Evolutionary conservation across 2,113 vertebrate species (phyloP), one percentile per base, ranked within the genome.

Genomic region (Lutjanus erythropterus): DNA sequence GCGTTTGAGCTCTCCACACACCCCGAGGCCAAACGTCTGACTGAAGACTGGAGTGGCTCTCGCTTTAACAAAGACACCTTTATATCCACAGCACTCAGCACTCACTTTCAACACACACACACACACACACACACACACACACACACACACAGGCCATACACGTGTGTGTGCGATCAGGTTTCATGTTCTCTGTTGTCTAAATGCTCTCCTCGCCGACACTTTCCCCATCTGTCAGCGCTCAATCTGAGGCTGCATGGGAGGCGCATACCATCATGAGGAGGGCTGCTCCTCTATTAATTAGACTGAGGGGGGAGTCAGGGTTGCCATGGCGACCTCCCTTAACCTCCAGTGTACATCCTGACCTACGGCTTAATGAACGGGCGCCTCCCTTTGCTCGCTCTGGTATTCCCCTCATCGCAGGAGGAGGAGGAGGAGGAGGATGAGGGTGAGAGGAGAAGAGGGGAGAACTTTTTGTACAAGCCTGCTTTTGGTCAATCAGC

Each of bases 21-120:
- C 80, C 89, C 83, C 19, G 33, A 90, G 88, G 93, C 92, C 81
- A 88, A 86, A 86, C 49, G 86, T 88, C 35, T 91, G 85, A 92
- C 88, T 95, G 88, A 86, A 42, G 56, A 85, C 91, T 94, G 91
- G 93, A 94, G 88, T 88, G 89, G 81, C 82, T 92, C 89, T 94
- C 80, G 23, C 62, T 90, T 84, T 81, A 94, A 94, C 94, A 94
- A 94, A 94, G 94, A 93, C 89, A 92, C 90, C 92, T 93, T 93
- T 94, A 91, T 94, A 91, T 90, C 89, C 90, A 87, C 68, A 47
- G 86, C 81, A 84, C 81, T 90, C 89, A 87, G 79, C 85, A 80
- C 83, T 90, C 85, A 75, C 81, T 86, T 90, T 84, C 77, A 72
- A 16, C 82, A 44, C 67, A 46, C 78, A 80, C 46, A 55, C 39